Conservation (phyloP, 2,113 vertebrate genomes). For the Trematocara nigrifrons region DNA sequence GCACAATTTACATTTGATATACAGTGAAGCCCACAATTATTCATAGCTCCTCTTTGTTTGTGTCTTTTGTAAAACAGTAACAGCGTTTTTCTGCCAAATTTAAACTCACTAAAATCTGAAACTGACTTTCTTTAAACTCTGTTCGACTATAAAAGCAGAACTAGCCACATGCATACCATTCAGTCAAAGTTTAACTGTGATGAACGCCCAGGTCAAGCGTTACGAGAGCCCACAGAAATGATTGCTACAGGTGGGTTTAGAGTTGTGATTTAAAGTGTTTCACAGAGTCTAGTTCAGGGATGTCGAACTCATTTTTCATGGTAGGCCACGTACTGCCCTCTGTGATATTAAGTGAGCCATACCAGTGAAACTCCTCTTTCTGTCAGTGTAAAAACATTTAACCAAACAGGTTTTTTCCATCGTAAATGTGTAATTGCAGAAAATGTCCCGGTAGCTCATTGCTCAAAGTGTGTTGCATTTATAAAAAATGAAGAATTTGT, state of each 20-base stretch:
- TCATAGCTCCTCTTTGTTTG: background rate
- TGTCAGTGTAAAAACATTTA: background rate
- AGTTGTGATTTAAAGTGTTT: background rate
- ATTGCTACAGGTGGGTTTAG: background rate
- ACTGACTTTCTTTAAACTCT: background rate
- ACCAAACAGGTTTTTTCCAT: rapidly evolving
- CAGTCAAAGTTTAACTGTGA: background rate
- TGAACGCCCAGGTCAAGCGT: background rate
- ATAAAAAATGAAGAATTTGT: background rate
- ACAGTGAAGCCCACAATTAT: too few species aligned
- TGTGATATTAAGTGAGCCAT: background rate
- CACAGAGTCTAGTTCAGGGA: background rate
- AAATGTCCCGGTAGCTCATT: rapidly evolving
- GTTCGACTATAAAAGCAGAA: background rate
- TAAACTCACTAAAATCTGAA: background rate
- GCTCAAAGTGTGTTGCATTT: background rate
- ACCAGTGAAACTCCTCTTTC: background rate
- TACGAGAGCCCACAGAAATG: background rate
- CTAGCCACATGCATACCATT: background rate
- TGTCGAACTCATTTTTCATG: background rate
- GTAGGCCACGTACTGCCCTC: background rate
- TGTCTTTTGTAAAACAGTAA: background rate
- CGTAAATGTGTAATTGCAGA: background rate
- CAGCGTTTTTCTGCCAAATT: background rate
- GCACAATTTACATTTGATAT: background rate